phyloP scores from a whole-genome alignment of 2,113 vertebrate genomes.

The Cyanistes caeruleus region DNA sequence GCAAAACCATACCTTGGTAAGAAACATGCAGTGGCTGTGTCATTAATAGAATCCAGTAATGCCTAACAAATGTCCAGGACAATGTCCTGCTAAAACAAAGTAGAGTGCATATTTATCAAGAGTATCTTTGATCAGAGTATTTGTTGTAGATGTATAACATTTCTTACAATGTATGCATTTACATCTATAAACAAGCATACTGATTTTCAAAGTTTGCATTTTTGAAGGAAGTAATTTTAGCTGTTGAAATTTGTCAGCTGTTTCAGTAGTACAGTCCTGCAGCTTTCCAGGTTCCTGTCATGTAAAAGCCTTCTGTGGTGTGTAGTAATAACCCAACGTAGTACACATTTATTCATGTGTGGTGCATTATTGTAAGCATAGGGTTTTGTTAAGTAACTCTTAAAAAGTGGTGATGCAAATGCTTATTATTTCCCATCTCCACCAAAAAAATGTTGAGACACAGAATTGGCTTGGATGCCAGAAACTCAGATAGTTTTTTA shows the following conservation, averaged over 20 bases:
- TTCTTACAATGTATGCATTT: not conserved
- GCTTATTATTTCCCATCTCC: not conserved
- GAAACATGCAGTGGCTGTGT: not conserved
- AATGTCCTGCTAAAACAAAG: not conserved
- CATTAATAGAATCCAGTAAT: not conserved
- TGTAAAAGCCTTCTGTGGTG: not conserved
- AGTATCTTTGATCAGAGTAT: not conserved
- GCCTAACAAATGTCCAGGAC: not conserved
- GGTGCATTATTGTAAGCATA: not conserved
- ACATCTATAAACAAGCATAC: not conserved
- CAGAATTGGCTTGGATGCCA: not conserved
- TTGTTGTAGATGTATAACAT: not conserved
- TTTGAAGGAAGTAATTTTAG: not conserved
- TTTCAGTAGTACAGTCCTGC: not conserved
- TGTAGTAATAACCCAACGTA: not conserved
- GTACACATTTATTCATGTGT: not conserved
- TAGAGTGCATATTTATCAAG: not conserved
- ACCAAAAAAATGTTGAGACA: not conserved
- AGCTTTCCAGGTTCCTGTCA: not conserved
- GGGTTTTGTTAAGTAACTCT: not conserved
- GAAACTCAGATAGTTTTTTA: not conserved
- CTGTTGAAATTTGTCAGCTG: not conserved
- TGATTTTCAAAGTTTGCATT: not conserved
- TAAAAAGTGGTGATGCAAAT: not conserved
- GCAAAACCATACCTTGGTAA: constrained; percentile 75